Evolutionary conservation across 2,888 invertebrate species (phyloP), one percentile per base, ranked within the genome.

Genomic region (Gastracanthus pulcherrimus): DNA sequence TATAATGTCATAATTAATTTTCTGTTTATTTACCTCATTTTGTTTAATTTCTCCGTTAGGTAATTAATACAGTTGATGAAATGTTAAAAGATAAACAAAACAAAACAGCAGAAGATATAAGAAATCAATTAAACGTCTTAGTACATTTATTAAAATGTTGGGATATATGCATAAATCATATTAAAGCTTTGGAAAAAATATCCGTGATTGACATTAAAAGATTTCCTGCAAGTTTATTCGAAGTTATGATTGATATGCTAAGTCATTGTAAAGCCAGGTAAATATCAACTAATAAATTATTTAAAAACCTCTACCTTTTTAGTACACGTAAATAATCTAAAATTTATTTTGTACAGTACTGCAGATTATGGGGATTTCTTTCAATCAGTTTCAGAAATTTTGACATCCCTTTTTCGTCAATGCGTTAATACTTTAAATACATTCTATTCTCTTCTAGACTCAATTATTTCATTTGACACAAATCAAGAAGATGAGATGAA

Each of bases 261-360:
- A 82, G 83, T 48, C 89, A 90, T 70, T 90, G 90, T 80, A 89
- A 87, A 86, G 82, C 55, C 38, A 90, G 90, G 89, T 89, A 77
- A 26, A 26, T 23, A n/a, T 23, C 9, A 23, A 23, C 5, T 23
- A 5, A 55, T 26, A 9, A 13, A 19, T 4, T 7, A 38, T 16
- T n/a, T 3, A 13, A 13, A 3, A 45, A 16, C 5, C 13, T 16
- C n/a, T n/a, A n/a, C 13, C 13, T 16, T 45, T 13, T 0, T 45
- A 31, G 0, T 36, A 41, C 0, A 16, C 31, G 26, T 41, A 19
- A 23, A 26, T 38, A 80, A 51, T 69, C 29, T 36, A 67, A 60
- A 34, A 55, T 74, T 79, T 77, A 36, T 64, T 76, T 78, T 82
- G 85, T 87, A 31, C 79, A 91, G 90, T 38, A 82, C 85, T 77